Conservation (phyloP, 2,888 invertebrate genomes). For the Eilema caniola region DNA sequence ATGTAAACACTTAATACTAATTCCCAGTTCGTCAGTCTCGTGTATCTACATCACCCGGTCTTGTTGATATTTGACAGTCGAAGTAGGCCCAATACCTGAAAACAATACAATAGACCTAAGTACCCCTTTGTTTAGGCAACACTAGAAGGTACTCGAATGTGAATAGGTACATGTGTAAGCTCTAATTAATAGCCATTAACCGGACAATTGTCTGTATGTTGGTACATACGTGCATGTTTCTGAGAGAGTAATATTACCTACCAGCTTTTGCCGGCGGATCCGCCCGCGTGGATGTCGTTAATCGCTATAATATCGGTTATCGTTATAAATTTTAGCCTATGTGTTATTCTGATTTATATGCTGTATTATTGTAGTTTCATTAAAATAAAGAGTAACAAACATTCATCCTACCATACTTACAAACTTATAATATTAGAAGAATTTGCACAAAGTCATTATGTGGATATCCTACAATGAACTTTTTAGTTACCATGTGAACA, state of each 20-base stretch:
- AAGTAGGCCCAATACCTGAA: not conserved
- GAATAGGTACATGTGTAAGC: not conserved
- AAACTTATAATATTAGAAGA: no score
- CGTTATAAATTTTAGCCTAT: no score
- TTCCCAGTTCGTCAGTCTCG: no score
- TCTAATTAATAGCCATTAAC: not conserved
- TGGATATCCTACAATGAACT: not conserved
- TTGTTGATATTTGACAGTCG: not conserved
- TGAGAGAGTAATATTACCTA: not conserved
- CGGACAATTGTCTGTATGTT: not conserved
- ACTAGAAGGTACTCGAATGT: not conserved
- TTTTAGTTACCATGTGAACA: not conserved
- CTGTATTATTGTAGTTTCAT: no score
- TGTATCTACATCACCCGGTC: not conserved
- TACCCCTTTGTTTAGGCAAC: not conserved
- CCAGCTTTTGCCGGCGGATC: no score
- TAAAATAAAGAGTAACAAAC: no score
- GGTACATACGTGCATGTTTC: not conserved
- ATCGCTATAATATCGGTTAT: no score
- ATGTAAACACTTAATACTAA: not conserved
- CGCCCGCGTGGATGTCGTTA: no score
- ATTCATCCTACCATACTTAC: no score
- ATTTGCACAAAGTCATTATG: not conserved
- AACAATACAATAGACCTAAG: not conserved
- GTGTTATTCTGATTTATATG: no score